Percentiles rank a stretch among this genome's conserved stretches.
phyloP scores from a whole-genome alignment of 2,888 invertebrate species.

The Odontomyia ornata region DNA sequence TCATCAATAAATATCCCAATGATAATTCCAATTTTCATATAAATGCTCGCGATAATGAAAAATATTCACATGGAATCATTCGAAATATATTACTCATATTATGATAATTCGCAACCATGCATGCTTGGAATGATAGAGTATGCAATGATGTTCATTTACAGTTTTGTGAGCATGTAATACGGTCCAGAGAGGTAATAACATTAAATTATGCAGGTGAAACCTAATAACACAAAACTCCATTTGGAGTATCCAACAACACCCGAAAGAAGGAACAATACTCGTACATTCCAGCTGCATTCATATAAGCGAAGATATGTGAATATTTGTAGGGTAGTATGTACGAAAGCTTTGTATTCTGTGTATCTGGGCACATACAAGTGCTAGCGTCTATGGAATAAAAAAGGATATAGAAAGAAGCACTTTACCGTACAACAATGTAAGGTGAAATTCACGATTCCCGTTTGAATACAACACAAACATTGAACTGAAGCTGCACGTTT shows the following conservation, averaged over 20 bases:
- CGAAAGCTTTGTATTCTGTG: not conserved
- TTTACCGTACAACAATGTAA: not conserved
- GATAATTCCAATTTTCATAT: too few relatives aligned
- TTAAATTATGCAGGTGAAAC: slow-evolving; percentile 20
- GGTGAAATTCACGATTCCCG: slow-evolving; percentile 10
- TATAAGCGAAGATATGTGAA: not conserved
- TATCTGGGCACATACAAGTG: not conserved
- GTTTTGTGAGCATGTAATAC: slow-evolving; percentile 5
- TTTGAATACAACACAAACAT: slow-evolving; percentile 9
- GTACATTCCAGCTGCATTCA: too few relatives aligned
- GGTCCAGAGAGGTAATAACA: slow-evolving; percentile 8
- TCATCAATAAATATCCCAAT: too few relatives aligned
- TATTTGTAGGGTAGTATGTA: not conserved
- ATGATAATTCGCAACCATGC: not conserved
- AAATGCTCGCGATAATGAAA: too few relatives aligned
- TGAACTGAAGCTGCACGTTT: not conserved
- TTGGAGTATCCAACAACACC: not conserved
- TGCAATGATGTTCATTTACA: not conserved
- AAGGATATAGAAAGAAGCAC: not conserved
- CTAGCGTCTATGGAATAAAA: not conserved
- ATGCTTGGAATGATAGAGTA: not conserved
- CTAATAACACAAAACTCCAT: slow-evolving; percentile 27
- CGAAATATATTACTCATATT: not conserved
- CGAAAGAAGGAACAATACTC: not conserved
- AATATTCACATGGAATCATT: too few relatives aligned